A percentile compares a stretch with the other conserved stretches of the same genome.
Conservation (phyloP, 2,113 vertebrate species). For the Tretioscincus oriximinensis region DNA sequence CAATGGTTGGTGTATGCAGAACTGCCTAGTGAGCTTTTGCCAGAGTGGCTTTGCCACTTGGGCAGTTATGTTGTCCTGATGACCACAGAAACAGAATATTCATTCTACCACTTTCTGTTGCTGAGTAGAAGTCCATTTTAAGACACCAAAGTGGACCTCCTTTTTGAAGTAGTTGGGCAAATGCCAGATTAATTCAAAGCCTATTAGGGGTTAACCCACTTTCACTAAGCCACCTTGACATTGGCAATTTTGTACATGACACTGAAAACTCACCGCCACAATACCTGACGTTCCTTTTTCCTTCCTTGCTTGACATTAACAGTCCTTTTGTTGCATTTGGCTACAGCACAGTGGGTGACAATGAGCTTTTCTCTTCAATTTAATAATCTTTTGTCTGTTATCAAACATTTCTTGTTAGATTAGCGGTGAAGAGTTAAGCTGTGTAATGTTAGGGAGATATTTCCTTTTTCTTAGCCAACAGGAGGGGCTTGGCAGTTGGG, state of each 20-base stretch:
- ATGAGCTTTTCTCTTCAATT: constrained; percentile 67
- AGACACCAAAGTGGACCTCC: background rate
- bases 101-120: no score
- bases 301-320: constrained; percentile 48
- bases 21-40: no score
- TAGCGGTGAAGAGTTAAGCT: constrained; percentile 68
- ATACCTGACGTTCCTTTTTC: constrained; percentile 40
- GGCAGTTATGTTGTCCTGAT: no score
- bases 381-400: constrained; percentile 73
- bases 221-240: background rate
- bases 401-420: constrained; percentile 74
- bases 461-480: constrained; percentile 72
- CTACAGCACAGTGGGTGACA: constrained; percentile 64
- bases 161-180: background rate
- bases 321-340: constrained; percentile 75
- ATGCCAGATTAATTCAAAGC: background rate
- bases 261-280: constrained; percentile 30
- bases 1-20: no score
- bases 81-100: no score
- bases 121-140: no score
- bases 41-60: no score
- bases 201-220: background rate
- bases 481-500: constrained; percentile 65
- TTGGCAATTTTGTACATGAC: background rate
- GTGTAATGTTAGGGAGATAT: constrained; percentile 72